Evolutionary conservation across 2,797 vertebrate genomes (phyloP).

Genomic region (Artibeus lituratus): DNA sequence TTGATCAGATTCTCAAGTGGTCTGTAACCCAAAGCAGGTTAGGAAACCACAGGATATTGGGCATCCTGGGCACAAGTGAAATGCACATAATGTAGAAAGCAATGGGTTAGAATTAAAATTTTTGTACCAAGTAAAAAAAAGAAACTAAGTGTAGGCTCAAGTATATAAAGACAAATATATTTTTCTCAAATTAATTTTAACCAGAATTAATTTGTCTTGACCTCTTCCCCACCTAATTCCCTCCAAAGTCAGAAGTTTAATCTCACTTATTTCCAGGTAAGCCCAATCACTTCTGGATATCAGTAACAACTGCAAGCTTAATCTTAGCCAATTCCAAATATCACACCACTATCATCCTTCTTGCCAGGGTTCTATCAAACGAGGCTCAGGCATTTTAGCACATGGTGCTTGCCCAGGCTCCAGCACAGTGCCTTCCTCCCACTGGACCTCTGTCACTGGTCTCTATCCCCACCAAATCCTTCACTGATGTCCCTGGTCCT

Average conservation of each 20-base stretch:
- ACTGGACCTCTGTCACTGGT: neutral
- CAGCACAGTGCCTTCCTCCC: neutral
- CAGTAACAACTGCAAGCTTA: conserved; percentile 32
- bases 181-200: conserved; percentile 28
- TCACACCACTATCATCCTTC: neutral
- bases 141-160: neutral
- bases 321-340: neutral
- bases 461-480: neutral
- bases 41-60: neutral
- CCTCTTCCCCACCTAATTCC: neutral
- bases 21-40: neutral
- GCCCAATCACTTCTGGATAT: neutral
- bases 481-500: neutral
- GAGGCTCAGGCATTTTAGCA: neutral
- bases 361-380: neutral
- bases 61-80: neutral
- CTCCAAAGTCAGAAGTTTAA: conserved; percentile 26
- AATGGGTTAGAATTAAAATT: neutral
- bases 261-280: conserved; percentile 19
- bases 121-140: neutral
- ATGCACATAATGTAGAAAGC: neutral
- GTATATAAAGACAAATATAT: neutral
- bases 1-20: neutral
- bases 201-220: conserved; percentile 4
- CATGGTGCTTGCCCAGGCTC: neutral